Evolutionary conservation across 2,113 vertebrate species (phyloP).

Genomic region (Sinocyclocheilus anophthalmus): DNA sequence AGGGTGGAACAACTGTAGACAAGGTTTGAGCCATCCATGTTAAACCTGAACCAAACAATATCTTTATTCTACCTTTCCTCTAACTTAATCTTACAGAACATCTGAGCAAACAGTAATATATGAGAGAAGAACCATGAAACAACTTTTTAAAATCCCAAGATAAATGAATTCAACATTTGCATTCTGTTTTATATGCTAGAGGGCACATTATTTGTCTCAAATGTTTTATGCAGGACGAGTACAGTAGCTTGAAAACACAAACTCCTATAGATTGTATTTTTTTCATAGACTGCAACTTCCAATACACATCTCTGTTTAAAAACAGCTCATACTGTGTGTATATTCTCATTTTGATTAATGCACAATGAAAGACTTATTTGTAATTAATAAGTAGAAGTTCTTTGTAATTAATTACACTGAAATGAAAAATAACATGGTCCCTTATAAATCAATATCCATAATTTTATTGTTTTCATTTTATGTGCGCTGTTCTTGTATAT

Average conservation of each 20-base stretch:
- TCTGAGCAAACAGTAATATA: conserved; percentile 7
- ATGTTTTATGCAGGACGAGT: conserved; percentile 19
- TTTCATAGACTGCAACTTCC: neutral
- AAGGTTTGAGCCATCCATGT: neutral
- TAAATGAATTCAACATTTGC: conserved; percentile 10
- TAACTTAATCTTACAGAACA: conserved; percentile 4
- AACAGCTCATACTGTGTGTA: neutral
- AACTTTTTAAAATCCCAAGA: conserved; percentile 19
- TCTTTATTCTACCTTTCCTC: neutral
- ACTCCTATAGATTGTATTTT: neutral
- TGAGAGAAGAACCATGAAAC: neutral
- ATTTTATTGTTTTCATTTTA: neutral
- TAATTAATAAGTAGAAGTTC: neutral
- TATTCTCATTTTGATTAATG: neutral
- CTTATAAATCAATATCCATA: neutral
- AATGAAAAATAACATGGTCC: neutral
- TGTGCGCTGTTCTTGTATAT: neutral
- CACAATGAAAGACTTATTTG: neutral
- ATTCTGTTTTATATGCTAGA: conserved; percentile 21
- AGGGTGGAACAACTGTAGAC: neutral
- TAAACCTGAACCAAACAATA: conserved; percentile 14
- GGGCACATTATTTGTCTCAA: conserved; percentile 28
- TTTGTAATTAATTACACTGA: conserved; percentile 6
- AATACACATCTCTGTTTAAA: neutral
- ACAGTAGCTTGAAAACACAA: conserved; percentile 32